These are phyloP conservation scores for Eurois occulta DNA, from an alignment of 2,888 invertebrate species.

Conservation along the genomic window DNA sequence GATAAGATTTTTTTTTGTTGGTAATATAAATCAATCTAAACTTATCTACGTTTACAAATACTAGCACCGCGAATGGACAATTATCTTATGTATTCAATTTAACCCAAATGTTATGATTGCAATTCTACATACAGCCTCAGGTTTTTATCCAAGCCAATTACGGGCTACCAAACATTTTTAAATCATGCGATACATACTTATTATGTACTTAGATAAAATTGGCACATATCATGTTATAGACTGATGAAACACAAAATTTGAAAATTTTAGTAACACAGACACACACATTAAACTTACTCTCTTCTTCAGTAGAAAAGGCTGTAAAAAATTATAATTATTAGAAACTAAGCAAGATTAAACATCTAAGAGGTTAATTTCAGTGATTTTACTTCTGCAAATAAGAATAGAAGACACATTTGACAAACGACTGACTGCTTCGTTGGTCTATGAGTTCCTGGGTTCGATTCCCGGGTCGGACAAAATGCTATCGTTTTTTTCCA, in stretches of 20 bases:
- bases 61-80: too few species aligned
- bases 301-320: slow-evolving; percentile 32
- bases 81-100: neutral
- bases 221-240: slow-evolving; percentile 26
- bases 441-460: too few species aligned
- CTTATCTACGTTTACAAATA: neutral
- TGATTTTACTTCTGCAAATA: too few species aligned
- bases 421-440: too few species aligned
- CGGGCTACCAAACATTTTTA: neutral
- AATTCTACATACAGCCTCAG: slow-evolving; percentile 3
- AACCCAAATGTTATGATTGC: neutral
- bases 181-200: neutral
- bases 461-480: too few species aligned
- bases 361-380: neutral
- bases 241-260: slow-evolving; percentile 31
- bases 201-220: neutral
- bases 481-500: too few species aligned
- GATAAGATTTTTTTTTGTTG: neutral
- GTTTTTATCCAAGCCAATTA: slow-evolving; percentile 5
- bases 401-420: neutral
- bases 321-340: slow-evolving; percentile 34
- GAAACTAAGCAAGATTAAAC: neutral
- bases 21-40: neutral
- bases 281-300: slow-evolving; percentile 51
- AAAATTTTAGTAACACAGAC: slow-evolving; percentile 47